A percentile compares a stretch with the other conserved stretches of the same genome.
Evolutionary conservation across 2,797 vertebrate species (phyloP).

Genomic region (Semaprochilodus insignis): DNA sequence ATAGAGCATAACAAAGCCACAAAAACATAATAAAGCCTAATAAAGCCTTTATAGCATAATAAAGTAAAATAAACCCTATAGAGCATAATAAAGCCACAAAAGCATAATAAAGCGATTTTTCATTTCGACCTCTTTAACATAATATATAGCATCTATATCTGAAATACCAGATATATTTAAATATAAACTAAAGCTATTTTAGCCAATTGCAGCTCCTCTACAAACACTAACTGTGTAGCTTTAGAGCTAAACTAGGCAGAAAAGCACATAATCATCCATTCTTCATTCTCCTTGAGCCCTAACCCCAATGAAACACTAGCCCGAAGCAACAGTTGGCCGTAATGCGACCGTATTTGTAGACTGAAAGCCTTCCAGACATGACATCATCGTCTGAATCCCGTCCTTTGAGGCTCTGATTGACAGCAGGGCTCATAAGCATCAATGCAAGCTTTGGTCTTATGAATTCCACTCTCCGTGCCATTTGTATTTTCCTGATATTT

Average conservation of each 20-base stretch:
- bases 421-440: constrained; percentile 1
- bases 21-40: no score
- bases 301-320: constrained; percentile 29
- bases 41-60: no score
- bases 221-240: neutral
- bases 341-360: constrained; percentile 28
- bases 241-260: constrained; percentile 3
- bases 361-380: constrained; percentile 36
- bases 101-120: no score
- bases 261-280: constrained; percentile 1
- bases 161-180: no score
- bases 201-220: constrained; percentile 5
- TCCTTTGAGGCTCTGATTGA: constrained; percentile 11
- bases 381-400: constrained; percentile 41
- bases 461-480: constrained; percentile 13
- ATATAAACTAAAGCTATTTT: no score
- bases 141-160: no score
- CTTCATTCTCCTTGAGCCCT: constrained; percentile 1
- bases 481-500: constrained; percentile 22
- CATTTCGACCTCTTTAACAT: no score
- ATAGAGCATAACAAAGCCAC: no score
- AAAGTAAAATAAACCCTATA: no score
- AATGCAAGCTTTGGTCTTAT: constrained; percentile 11
- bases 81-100: no score
- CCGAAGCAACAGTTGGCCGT: neutral